A percentile compares a stretch with the other conserved stretches of the same genome.
Conservation (phyloP, 1,140 invertebrate species). For the Yoshiicerus persimilis region DNA sequence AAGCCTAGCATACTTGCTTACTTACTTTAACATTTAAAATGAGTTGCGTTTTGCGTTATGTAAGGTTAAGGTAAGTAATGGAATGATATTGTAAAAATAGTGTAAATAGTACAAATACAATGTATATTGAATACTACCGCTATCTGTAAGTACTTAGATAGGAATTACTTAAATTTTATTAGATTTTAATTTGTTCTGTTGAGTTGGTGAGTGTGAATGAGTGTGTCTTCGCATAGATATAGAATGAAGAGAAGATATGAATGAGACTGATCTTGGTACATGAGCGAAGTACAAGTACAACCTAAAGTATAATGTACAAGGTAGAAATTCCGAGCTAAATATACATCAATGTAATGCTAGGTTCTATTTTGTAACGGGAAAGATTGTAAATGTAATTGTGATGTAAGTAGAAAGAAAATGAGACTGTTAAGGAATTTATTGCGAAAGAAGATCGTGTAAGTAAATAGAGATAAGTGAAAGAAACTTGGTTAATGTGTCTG, state of each 20-base stretch:
- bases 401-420: not conserved
- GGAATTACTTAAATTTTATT: not conserved
- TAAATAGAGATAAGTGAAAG: not conserved
- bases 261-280: not conserved
- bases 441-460: not conserved
- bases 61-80: not conserved
- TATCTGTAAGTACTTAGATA: no score
- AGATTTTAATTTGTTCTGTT: not conserved
- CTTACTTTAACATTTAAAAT: not conserved
- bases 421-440: not conserved
- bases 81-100: not conserved
- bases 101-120: not conserved
- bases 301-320: no score
- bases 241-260: not conserved
- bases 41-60: not conserved
- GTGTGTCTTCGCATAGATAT: not conserved
- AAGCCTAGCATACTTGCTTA: not conserved
- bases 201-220: not conserved
- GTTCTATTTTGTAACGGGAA: not conserved
- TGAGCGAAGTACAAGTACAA: no score
- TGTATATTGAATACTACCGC: not conserved
- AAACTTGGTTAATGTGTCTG: conserved; percentile 16
- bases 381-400: not conserved
- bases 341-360: not conserved
- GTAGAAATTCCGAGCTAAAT: not conserved